Conservation (phyloP, 2,113 vertebrate genomes). For the Ptilonorhynchus violaceus region DNA sequence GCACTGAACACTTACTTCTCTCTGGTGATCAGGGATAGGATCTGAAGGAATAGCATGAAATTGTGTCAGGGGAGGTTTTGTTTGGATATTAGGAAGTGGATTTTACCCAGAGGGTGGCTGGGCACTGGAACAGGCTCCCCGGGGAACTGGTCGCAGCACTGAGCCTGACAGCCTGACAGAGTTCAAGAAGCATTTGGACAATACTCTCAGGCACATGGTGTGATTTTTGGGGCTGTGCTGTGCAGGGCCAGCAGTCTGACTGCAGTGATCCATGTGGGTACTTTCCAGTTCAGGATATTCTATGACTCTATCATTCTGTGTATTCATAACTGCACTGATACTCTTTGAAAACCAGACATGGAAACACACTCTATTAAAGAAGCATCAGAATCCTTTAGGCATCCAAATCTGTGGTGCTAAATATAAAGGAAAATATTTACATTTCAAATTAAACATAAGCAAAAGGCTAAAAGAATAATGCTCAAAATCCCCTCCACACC, state of each 20-base stretch:
- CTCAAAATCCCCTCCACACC: not conserved
- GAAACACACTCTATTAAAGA: not conserved
- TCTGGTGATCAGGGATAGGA: not conserved
- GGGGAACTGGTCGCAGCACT: not conserved
- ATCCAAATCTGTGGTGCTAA: not conserved
- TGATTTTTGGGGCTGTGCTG: not conserved
- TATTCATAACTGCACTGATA: not conserved
- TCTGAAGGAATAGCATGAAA: not conserved
- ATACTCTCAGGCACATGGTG: not conserved
- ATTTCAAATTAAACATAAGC: not conserved
- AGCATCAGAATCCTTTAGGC: not conserved
- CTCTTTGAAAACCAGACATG: not conserved
- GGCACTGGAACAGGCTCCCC: not conserved
- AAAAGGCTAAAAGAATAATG: not conserved
- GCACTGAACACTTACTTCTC: not conserved
- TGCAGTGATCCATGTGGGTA: not conserved
- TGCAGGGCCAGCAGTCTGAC: not conserved
- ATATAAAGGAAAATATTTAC: not conserved
- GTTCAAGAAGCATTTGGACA: not conserved
- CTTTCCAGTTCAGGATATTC: not conserved
- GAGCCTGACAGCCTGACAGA: not conserved
- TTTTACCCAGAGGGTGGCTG: rapidly evolving
- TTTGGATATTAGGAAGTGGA: not conserved
- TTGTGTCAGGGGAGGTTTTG: not conserved
- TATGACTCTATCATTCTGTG: not conserved